Percentiles rank a stretch among this genome's conserved stretches.
Conservation (phyloP, 2,797 vertebrate genomes). For the Dendrocincla tyrannina region DNA sequence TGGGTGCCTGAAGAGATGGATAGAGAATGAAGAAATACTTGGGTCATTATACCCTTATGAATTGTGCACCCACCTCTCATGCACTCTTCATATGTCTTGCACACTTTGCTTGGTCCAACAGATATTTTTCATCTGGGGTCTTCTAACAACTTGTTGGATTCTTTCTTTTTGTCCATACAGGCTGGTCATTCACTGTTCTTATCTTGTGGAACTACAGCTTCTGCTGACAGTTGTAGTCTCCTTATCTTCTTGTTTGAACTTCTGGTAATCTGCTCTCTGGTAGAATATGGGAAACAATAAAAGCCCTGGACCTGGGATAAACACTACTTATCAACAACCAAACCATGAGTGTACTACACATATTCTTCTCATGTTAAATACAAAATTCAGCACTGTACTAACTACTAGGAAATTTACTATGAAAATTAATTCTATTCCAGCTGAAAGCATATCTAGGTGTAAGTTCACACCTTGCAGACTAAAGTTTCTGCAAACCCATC, state of each 20-base stretch:
- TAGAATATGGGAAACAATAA: neutral
- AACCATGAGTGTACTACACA: neutral
- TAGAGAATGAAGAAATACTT: neutral
- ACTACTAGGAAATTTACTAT: neutral
- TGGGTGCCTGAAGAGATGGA: neutral
- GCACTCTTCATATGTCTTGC: accelerated
- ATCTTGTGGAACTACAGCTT: neutral
- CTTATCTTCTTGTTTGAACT: neutral
- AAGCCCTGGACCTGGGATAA: neutral
- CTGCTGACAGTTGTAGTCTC: neutral
- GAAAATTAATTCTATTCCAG: neutral
- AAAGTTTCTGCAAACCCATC: neutral
- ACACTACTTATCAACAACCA: neutral
- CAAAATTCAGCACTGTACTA: neutral
- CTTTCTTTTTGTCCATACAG: neutral
- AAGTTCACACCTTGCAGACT: neutral
- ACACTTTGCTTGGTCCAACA: neutral
- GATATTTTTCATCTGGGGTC: neutral
- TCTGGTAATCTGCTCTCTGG: neutral
- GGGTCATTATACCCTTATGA: neutral
- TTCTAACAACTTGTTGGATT: neutral
- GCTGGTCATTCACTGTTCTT: neutral
- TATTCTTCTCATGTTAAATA: neutral
- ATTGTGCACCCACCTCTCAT: neutral
- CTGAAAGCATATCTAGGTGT: neutral